Evolutionary conservation across 2,888 invertebrate species (phyloP).

Genomic region (Oxystoma pomonae): DNA sequence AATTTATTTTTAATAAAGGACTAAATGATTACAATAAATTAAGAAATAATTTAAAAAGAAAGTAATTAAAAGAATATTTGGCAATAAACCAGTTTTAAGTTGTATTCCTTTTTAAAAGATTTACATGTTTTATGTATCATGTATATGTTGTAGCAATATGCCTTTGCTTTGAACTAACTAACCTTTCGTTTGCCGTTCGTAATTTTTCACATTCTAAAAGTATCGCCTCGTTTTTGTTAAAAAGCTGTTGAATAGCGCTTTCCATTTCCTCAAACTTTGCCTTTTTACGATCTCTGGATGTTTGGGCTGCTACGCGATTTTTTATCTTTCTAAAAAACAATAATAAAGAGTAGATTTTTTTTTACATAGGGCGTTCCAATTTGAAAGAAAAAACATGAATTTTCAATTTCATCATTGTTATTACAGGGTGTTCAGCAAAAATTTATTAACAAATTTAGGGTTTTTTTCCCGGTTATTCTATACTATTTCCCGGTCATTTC

Average conservation of each 20-base stretch:
- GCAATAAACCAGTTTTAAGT: too few relatives aligned
- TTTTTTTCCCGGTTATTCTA: too few relatives aligned
- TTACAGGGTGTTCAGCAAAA: background rate
- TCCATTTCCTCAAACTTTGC: constrained; percentile 90
- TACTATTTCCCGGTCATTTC: too few relatives aligned
- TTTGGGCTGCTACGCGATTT: constrained; percentile 96
- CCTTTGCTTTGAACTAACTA: constrained; percentile 22
- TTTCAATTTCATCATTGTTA: background rate
- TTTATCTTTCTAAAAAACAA: constrained; percentile 75
- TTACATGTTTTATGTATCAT: too few relatives aligned
- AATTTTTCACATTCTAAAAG: constrained; percentile 60
- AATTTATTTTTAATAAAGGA: too few relatives aligned
- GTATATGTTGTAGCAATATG: background rate
- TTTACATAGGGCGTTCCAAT: too few relatives aligned
- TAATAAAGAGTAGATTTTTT: background rate
- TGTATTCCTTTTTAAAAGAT: too few relatives aligned
- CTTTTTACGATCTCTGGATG: constrained; percentile 94
- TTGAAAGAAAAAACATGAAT: background rate
- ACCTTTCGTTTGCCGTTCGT: constrained; percentile 60
- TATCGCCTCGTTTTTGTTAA: constrained; percentile 61
- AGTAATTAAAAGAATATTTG: too few relatives aligned
- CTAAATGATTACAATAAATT: too few relatives aligned
- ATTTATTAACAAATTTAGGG: background rate
- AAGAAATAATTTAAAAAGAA: too few relatives aligned
- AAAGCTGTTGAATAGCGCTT: constrained; percentile 58